phyloP scores from a whole-genome alignment of 2,113 vertebrate species.

The Colossoma macropomum region DNA sequence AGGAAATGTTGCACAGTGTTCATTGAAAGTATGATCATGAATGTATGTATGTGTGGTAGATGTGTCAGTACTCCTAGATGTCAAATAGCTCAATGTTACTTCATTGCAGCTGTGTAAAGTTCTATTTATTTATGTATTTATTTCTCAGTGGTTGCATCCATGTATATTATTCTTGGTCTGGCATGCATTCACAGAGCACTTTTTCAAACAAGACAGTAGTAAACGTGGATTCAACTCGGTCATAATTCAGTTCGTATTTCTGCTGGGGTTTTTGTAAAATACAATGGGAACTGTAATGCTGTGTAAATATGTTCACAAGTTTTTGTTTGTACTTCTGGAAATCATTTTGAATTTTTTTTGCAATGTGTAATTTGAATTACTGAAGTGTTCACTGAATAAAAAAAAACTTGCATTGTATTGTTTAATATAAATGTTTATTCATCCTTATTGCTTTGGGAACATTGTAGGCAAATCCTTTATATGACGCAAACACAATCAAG shows the following conservation, averaged over 20 bases:
- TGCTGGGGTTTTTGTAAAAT: not conserved
- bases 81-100: not conserved
- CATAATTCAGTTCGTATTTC: conserved; percentile 1
- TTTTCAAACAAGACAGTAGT: not conserved
- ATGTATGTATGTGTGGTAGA: not conserved
- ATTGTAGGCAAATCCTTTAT: not conserved
- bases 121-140: conserved; percentile 24
- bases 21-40: not conserved
- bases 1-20: not conserved
- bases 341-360: not conserved
- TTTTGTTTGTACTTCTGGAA: not conserved
- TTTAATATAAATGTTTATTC: not conserved
- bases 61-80: not conserved
- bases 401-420: not conserved
- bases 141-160: not conserved
- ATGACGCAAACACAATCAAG: not conserved
- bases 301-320: not conserved
- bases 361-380: not conserved
- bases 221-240: not conserved
- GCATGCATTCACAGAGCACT: not conserved
- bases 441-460: not conserved
- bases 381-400: not conserved
- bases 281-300: not conserved
- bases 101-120: not conserved
- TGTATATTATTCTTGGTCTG: not conserved